These are phyloP conservation scores for Rotaria magnacalcarata DNA, from an alignment of 2,888 invertebrate species.

Conservation along the genomic window DNA sequence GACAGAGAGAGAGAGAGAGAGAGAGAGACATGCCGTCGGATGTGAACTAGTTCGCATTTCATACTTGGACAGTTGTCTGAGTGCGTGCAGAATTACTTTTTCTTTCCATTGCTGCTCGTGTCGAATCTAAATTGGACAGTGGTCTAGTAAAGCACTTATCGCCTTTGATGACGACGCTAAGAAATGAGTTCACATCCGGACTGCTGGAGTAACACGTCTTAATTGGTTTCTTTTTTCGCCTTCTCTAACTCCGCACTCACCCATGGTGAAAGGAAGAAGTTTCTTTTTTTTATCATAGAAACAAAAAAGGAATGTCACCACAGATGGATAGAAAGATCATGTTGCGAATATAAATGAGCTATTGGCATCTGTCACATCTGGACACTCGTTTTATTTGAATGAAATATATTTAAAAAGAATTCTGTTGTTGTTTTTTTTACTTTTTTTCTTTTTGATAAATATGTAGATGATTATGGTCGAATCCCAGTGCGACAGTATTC, in stretches of 20 bases:
- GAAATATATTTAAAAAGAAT: background rate
- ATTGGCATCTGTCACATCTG: slow-evolving; percentile 23
- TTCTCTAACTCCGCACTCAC: background rate
- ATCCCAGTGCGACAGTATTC: slow-evolving; percentile 17
- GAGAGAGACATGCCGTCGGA: slow-evolving; percentile 5
- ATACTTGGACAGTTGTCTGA: background rate
- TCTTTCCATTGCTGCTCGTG: background rate
- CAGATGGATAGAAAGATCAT: slow-evolving; percentile 16
- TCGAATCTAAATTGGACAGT: background rate
- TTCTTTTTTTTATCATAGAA: background rate
- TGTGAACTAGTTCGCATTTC: background rate
- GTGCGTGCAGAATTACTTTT: slow-evolving; percentile 10
- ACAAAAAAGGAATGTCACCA: background rate
- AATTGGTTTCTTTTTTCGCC: background rate
- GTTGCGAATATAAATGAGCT: slow-evolving; percentile 18
- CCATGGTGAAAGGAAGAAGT: background rate
- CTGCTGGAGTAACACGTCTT: background rate
- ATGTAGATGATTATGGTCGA: slow-evolving; percentile 1
- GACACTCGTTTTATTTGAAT: background rate
- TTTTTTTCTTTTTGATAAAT: background rate
- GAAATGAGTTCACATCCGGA: slow-evolving; percentile 13
- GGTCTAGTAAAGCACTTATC: slow-evolving; percentile 7
- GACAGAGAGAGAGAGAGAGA: no score
- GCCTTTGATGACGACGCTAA: background rate
- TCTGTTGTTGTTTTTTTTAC: background rate